phyloP scores from a whole-genome alignment of 1,140 invertebrate species.

The Galleria mellonella region DNA sequence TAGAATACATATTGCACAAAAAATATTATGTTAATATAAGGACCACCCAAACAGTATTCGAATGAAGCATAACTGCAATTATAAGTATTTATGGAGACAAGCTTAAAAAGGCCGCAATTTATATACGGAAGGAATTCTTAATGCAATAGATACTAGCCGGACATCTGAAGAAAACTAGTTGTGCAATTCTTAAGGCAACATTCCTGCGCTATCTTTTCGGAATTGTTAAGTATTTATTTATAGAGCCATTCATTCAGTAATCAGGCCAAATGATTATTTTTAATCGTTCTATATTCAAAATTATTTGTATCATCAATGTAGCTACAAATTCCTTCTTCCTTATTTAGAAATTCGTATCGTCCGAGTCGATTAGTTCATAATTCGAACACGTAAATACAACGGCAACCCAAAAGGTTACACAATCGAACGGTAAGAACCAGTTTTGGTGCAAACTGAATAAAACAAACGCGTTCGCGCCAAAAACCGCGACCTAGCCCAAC shows the following conservation, averaged over 20 bases:
- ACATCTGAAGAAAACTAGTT: conserved; percentile 10
- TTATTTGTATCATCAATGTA: too few species aligned
- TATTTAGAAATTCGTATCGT: too few species aligned
- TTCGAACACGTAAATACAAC: conserved; percentile 9
- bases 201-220: background rate
- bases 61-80: too few species aligned
- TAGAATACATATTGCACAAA: too few species aligned
- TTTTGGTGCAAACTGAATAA: conserved; percentile 1
- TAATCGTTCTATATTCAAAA: too few species aligned
- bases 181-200: conserved; percentile 1
- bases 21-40: too few species aligned
- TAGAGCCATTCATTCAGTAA: too few species aligned
- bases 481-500: conserved; percentile 60
- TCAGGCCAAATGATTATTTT: background rate
- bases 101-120: too few species aligned
- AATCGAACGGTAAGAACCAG: conserved; percentile 10
- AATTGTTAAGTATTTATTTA: background rate
- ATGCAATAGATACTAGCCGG: background rate
- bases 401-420: conserved; percentile 15
- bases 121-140: too few species aligned
- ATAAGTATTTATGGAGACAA: too few species aligned
- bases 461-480: conserved; percentile 19
- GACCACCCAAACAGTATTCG: too few species aligned
- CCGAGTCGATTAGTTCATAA: conserved; percentile 4
- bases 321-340: too few species aligned